Base-by-base conservation (phyloP, 2,888 invertebrate species). In the Drosophila sordidapex region DNA sequence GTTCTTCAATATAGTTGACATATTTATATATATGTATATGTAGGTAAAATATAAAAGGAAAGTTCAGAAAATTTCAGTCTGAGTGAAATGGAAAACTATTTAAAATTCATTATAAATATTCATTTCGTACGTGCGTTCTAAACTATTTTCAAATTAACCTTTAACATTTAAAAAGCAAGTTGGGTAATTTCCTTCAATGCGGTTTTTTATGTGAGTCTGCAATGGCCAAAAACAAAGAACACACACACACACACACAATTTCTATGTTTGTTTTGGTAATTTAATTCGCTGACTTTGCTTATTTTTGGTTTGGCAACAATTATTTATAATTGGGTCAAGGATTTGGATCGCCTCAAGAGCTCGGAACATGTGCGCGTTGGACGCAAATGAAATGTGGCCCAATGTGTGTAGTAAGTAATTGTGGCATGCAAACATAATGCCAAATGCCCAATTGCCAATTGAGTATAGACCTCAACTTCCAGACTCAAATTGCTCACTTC, bases 271-370 rank as follows among this genome's bases (percentile, higher is more conserved):
- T 87, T 87, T 87, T 90, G 82, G 82, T 87, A 90, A 90, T 87
- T 90, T 72, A 78, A 79, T 89, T 87, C 71, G 60, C 63, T 82
- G 71, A 73, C 49, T 74, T 75, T 61, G 65, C 79, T 35, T 49
- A 62, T 56, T 62, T 69, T 68, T 60, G 62, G 70, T 75, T 76
- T 83, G 82, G 71, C 76, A 89, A 89, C 90, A 89, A 82, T 90
- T 89, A 86, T 85, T 77, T 83, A 62, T 88, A 91, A 86, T 88
- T 81, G 70, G 87, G 87, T 88, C 87, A 88, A 88, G 91, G 87
- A 90, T 88, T 88, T 88, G 75, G 72, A 75, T 83, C 63, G 85
- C 64, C 52, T 68, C 56, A 53, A 51, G 62, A 43, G 57, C 70
- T 51, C 40, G 51, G 61, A 70, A 66, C 52, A 35, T 65, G 51